Percentiles rank a stretch among this genome's conserved stretches.
Conservation (phyloP, 92 coral and sea anemone species). For the Nematostella vectensis region DNA sequence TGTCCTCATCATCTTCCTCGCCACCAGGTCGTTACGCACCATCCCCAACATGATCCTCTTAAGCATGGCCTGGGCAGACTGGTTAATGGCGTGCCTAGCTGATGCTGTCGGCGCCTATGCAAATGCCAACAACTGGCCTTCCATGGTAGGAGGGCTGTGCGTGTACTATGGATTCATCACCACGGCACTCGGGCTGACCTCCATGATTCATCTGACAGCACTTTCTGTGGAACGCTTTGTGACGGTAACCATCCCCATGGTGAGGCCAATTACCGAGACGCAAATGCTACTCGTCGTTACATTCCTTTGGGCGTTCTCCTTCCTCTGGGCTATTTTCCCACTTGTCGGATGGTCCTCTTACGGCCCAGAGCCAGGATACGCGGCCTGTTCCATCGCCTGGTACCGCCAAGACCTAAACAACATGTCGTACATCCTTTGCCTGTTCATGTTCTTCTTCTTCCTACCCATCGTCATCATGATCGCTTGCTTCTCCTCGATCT, state of each 20-base stretch:
- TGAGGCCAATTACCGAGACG: slow-evolving; percentile 1
- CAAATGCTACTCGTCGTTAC: slow-evolving; percentile 10
- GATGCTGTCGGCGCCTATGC: slow-evolving; percentile 46
- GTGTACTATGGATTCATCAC: slow-evolving; percentile 46
- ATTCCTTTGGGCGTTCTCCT: slow-evolving; percentile 46
- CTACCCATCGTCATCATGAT: slow-evolving; percentile 31
- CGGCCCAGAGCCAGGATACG: slow-evolving; percentile 50
- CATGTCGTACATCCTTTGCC: slow-evolving; percentile 27
- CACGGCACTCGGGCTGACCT: slow-evolving; percentile 33
- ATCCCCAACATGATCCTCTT: slow-evolving; percentile 31
- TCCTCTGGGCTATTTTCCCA: slow-evolving; percentile 41
- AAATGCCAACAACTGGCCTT: slow-evolving; percentile 32
- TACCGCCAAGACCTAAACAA: slow-evolving; percentile 16
- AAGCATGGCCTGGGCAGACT: slow-evolving; percentile 66
- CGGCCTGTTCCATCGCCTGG: slow-evolving; percentile 68
- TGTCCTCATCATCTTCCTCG: slow-evolving; percentile 32
- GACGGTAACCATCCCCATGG: slow-evolving; percentile 8
- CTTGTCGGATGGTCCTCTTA: slow-evolving; percentile 71
- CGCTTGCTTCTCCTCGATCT: slow-evolving; percentile 30
- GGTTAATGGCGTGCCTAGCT: slow-evolving; percentile 31
- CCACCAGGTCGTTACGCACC: slow-evolving; percentile 24
- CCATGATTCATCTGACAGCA: slow-evolving; percentile 61
- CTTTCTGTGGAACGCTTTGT: slow-evolving; percentile 39
- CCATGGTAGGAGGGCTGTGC: slow-evolving; percentile 29
- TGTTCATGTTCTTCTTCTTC: slow-evolving; percentile 55